These are phyloP conservation scores for Characodon lateralis DNA, from an alignment of 2,797 vertebrate genomes.

Conservation along the genomic window DNA sequence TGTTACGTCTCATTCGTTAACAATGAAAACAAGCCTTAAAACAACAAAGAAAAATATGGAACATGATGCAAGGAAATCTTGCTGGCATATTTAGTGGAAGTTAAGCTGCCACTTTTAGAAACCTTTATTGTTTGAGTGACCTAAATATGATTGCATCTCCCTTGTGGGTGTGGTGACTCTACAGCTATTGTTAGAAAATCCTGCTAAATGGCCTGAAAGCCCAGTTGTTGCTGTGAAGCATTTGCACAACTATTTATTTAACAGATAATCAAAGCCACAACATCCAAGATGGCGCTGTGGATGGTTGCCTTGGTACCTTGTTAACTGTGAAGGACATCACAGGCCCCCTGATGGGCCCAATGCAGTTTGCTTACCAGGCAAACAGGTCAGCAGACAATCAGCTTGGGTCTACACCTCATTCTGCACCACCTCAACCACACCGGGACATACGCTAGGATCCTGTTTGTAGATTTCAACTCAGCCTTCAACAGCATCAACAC, in stretches of 20 bases:
- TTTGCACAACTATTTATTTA: slow-evolving; percentile 41
- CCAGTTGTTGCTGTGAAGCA: slow-evolving; percentile 28
- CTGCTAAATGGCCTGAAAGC: slow-evolving; percentile 31
- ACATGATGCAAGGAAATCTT: slow-evolving; percentile 51
- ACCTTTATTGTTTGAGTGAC: slow-evolving; percentile 29
- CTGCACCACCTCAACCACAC: too few species aligned
- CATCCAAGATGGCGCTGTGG: too few species aligned
- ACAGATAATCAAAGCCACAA: slow-evolving; percentile 16
- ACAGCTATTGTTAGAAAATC: slow-evolving; percentile 48
- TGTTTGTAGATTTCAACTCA: too few species aligned
- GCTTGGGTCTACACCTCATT: too few species aligned
- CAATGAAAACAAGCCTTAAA: slow-evolving; percentile 35
- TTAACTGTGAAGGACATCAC: too few species aligned
- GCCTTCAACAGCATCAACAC: too few species aligned
- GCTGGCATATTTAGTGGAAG: slow-evolving; percentile 17
- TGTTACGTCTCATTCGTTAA: slow-evolving; percentile 15
- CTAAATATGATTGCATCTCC: slow-evolving; percentile 56
- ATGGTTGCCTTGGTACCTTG: too few species aligned
- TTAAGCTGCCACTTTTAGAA: slow-evolving; percentile 43
- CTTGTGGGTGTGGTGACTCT: slow-evolving; percentile 47
- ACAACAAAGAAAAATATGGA: slow-evolving; percentile 28
- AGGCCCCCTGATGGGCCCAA: too few species aligned
- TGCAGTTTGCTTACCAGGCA: too few species aligned
- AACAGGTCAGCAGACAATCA: too few species aligned
- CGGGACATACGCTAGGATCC: too few species aligned